Evolutionary conservation across 2,113 vertebrate species (phyloP).

Genomic region (Dermatemys mawii): DNA sequence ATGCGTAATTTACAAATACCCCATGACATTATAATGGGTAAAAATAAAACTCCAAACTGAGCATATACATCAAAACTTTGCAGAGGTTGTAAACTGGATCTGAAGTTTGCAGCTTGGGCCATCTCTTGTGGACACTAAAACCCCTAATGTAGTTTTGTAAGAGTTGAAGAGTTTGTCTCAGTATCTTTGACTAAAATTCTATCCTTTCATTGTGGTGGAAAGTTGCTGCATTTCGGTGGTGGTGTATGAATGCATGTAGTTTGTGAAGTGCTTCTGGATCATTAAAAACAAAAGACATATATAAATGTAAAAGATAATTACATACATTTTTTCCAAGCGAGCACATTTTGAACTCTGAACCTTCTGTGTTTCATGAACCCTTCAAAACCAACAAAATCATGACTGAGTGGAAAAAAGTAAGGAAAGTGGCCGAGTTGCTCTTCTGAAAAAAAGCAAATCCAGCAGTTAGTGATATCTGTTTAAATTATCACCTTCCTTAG

Average conservation of each 20-base stretch:
- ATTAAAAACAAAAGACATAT: neutral
- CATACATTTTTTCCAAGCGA: rapidly evolving
- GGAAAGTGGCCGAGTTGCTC: rapidly evolving
- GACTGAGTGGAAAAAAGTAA: neutral
- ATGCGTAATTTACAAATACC: neutral
- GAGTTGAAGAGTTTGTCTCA: no score
- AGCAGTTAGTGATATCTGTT: neutral
- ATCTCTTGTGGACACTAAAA: neutral
- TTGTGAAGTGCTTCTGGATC: neutral
- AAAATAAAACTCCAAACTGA: neutral
- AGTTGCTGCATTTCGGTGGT: neutral
- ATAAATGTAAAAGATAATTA: neutral
- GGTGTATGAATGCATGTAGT: neutral
- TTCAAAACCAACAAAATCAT: neutral
- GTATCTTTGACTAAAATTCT: neutral
- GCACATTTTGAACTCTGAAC: neutral
- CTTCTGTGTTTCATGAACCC: neutral
- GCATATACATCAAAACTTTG: rapidly evolving
- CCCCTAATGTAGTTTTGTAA: rapidly evolving
- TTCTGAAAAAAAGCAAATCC: neutral
- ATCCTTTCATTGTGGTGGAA: neutral
- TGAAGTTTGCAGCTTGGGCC: rapidly evolving
- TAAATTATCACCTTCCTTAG: rapidly evolving
- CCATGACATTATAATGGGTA: neutral
- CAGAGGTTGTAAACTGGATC: neutral